Percentiles rank a stretch among this genome's conserved stretches.
These are phyloP conservation scores for Myioborus miniatus DNA, from an alignment of 2,797 vertebrate genomes.

Conservation along the genomic window DNA sequence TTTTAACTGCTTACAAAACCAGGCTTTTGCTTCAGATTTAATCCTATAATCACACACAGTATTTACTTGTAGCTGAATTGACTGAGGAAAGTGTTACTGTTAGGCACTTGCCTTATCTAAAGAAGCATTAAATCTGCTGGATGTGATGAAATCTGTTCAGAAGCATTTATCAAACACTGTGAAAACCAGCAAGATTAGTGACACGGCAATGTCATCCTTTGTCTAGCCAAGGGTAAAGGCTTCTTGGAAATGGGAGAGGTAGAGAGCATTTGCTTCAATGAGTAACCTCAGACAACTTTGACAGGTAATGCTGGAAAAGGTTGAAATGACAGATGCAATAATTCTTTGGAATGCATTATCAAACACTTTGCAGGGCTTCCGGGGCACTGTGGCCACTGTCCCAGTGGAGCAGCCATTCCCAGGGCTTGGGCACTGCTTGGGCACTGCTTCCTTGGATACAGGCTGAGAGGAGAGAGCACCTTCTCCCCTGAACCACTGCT, in stretches of 20 bases:
- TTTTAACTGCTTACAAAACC: conserved; percentile 33
- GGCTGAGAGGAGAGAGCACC: not conserved
- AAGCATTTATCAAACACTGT: conserved; percentile 46
- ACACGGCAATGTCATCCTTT: not conserved
- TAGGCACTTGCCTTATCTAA: conserved; percentile 19
- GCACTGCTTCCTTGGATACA: rapidly evolving
- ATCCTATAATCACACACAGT: conserved; percentile 52
- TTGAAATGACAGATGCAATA: not conserved
- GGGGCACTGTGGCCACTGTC: not conserved
- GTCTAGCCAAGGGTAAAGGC: conserved; percentile 42
- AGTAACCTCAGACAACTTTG: not conserved
- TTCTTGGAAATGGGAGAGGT: not conserved
- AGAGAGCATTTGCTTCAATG: not conserved
- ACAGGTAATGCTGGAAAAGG: not conserved
- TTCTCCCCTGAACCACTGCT: not conserved
- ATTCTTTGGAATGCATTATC: not conserved
- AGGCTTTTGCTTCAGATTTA: conserved; percentile 39
- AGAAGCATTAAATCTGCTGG: conserved; percentile 34
- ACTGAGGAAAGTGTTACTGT: conserved; percentile 34
- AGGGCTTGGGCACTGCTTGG: not conserved
- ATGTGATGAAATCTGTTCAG: conserved; percentile 44
- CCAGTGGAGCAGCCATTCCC: not conserved
- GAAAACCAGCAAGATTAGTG: conserved; percentile 18
- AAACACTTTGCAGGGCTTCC: not conserved
- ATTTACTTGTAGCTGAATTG: conserved; percentile 42